These are phyloP conservation scores for Lepidocolaptes lacrymiger DNA, from an alignment of 2,797 vertebrate species.

Conservation along the genomic window DNA sequence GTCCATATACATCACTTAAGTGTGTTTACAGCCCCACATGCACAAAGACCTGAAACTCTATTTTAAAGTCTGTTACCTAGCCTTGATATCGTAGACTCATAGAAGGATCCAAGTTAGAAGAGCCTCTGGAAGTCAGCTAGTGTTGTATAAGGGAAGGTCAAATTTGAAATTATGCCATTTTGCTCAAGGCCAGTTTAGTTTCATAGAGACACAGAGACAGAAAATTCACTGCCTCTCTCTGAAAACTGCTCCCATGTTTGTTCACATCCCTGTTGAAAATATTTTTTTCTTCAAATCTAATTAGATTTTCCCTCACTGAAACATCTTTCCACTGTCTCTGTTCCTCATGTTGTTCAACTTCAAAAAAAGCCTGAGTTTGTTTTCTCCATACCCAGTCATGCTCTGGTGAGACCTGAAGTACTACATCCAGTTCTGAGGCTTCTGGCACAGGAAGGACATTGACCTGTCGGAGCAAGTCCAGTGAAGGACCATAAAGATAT, in stretches of 20 bases:
- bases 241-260: not conserved
- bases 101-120: not conserved
- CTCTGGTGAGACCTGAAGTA: not conserved
- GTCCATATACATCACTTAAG: not conserved
- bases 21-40: not conserved
- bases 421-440: not conserved
- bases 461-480: not conserved
- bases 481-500: not conserved
- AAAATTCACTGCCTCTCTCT: not conserved
- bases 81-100: not conserved
- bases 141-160: not conserved
- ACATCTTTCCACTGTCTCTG: not conserved
- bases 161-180: not conserved
- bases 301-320: not conserved
- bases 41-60: not conserved
- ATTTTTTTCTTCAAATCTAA: not conserved
- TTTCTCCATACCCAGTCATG: not conserved
- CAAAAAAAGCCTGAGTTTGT: not conserved
- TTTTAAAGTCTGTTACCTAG: not conserved
- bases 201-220: not conserved
- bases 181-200: not conserved
- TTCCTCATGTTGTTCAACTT: not conserved
- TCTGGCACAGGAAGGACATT: not conserved
- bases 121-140: not conserved
- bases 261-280: not conserved